These are phyloP conservation scores for Neodon shergylaensis DNA, from an alignment of 2,113 vertebrate species.

Conservation along the genomic window DNA sequence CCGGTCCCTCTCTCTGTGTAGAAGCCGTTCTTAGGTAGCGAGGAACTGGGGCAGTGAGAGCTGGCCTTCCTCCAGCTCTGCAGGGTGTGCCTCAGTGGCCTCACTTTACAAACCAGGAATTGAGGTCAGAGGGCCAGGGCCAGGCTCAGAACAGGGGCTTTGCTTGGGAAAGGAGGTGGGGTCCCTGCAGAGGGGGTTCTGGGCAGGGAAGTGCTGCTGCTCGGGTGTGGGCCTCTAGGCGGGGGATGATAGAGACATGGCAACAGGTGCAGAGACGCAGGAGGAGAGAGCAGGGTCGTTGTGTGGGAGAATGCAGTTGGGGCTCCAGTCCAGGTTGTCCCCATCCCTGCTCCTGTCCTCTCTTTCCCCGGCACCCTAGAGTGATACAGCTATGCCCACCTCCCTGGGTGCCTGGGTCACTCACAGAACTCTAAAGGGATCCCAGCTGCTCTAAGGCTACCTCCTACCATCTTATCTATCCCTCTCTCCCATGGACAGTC, in stretches of 20 bases:
- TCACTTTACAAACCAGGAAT: not conserved
- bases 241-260: rapidly evolving
- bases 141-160: not conserved
- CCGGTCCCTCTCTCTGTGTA: too few species aligned
- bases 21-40: not conserved
- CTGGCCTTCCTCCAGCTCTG: rapidly evolving
- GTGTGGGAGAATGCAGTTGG: not conserved
- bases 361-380: rapidly evolving
- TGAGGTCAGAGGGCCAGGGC: not conserved
- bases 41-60: rapidly evolving
- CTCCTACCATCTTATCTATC: too few species aligned
- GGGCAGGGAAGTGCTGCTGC: not conserved
- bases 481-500: not conserved
- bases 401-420: not conserved
- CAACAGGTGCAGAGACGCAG: not conserved
- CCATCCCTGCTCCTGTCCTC: rapidly evolving
- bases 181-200: not conserved
- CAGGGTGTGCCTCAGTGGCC: too few species aligned
- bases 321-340: not conserved
- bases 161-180: not conserved
- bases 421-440: not conserved
- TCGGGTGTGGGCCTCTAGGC: not conserved
- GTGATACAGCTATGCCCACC: rapidly evolving
- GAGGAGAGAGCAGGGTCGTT: rapidly evolving
- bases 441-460: not conserved